Base-by-base conservation (phyloP, 1,140 invertebrate genomes). In the Rhagoletis zephyria region DNA sequence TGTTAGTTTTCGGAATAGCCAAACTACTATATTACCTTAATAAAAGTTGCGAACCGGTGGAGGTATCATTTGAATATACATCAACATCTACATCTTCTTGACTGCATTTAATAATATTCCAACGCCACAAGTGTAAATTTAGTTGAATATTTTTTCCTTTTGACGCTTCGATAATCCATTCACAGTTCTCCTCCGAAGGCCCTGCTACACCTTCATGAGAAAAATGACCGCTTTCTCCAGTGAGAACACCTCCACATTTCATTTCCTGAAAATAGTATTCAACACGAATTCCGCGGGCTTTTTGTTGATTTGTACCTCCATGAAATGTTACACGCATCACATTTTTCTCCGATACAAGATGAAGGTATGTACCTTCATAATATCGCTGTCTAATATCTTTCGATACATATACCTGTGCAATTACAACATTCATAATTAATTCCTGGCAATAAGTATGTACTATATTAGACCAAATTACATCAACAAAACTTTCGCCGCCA, bases 121-220 rank as follows among this genome's bases (percentile, higher is more conserved):
- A 45, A 16, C 16, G 14, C 6, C 2, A 19, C 4, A 63, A 19
- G 12, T 6, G 77, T n/a, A 85, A 77, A 90, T 88, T 3, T 0
- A 98, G 90, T 89, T 96, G 95, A 63, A 98, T 95, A 40, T 96
- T 93, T 89, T 95, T 94, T 48, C 95, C 96, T 56, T 94, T 91
- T 0, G 95, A 94, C 10, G 96, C 97, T 85, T 94, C 93, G 65
- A 99, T 95, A 4, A 96, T 93, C 97, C 97, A 98, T 40, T 93
- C 94, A 92, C 97, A 98, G 6, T 56, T 12, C 3, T 81, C 19
- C 30, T 19, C 74, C 48, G 48, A 5, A 3, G 6, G 19, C 9
- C 14, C 7, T 6, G 16, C 48, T 10, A 88, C 67, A 1, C 95
- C 94, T 74, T 94, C 93, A 19, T 81, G 48, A 56, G 93, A 92